phyloP scores from a whole-genome alignment of 2,888 invertebrate species.

The Timema cristinae region DNA sequence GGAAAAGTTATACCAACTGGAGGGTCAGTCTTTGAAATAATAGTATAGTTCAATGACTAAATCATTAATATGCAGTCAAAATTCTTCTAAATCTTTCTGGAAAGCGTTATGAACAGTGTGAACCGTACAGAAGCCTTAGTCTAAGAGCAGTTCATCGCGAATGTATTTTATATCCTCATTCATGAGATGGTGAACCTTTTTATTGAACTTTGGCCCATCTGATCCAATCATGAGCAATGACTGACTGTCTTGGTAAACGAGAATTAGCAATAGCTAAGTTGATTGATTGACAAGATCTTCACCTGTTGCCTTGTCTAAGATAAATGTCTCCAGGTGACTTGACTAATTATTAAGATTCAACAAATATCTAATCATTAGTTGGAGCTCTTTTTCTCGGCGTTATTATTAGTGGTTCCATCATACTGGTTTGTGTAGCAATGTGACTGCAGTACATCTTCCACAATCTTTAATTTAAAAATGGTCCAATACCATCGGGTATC shows the following conservation, averaged over 20 bases:
- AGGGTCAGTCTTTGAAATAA: background rate
- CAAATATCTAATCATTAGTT: too few species aligned
- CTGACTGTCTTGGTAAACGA: background rate
- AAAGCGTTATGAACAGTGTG: background rate
- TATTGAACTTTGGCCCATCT: background rate
- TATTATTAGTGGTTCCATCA: background rate
- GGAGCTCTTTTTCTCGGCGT: background rate
- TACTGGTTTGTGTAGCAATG: conserved; percentile 1
- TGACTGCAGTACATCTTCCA: background rate
- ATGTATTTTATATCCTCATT: too few species aligned
- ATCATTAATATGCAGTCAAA: too few species aligned
- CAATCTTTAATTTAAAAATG: background rate
- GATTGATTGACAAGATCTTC: background rate
- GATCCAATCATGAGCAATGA: conserved; percentile 11
- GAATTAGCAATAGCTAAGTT: background rate
- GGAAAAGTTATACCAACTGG: background rate
- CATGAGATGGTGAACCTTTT: background rate
- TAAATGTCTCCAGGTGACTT: too few species aligned
- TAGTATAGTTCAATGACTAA: too few species aligned
- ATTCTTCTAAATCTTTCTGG: too few species aligned
- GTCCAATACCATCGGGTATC: background rate
- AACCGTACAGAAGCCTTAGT: background rate
- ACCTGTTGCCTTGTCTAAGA: too few species aligned
- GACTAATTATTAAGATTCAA: too few species aligned
- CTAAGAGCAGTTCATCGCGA: background rate